phyloP scores from a whole-genome alignment of 2,888 invertebrate genomes.

The Campoletis raptor region DNA sequence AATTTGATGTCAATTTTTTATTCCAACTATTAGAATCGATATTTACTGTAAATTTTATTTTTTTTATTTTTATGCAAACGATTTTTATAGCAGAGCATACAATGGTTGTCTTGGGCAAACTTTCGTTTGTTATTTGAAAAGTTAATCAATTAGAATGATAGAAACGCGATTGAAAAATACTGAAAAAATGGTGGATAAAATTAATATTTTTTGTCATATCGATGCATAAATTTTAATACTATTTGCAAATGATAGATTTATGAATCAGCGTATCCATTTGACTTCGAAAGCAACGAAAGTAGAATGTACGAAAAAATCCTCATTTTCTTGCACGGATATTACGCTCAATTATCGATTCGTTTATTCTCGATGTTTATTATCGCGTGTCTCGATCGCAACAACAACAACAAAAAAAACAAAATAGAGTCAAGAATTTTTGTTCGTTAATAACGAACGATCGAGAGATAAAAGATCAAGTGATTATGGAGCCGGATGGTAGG shows the following conservation, averaged over 20 bases:
- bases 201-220: too few relatives aligned
- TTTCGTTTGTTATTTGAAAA: too few relatives aligned
- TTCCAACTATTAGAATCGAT: not conserved
- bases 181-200: too few relatives aligned
- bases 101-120: too few relatives aligned
- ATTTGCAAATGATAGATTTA: not conserved
- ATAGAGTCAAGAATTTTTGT: not conserved
- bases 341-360: not conserved
- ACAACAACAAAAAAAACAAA: not conserved
- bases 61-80: too few relatives aligned
- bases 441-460: slow-evolving; percentile 4
- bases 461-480: slow-evolving; percentile 10
- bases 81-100: too few relatives aligned
- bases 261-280: not conserved
- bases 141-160: too few relatives aligned
- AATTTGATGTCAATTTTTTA: too few relatives aligned
- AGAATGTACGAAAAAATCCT: not conserved
- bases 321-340: not conserved
- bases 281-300: not conserved
- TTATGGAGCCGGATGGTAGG: slow-evolving; percentile 1
- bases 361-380: not conserved
- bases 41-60: not conserved
- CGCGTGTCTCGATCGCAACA: not conserved
- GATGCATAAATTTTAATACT: not conserved
- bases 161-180: too few relatives aligned